Percentiles rank a stretch among this genome's conserved stretches.
These are phyloP conservation scores for Magallana ariakensis DNA, from an alignment of 1,140 invertebrate species.

Conservation along the genomic window DNA sequence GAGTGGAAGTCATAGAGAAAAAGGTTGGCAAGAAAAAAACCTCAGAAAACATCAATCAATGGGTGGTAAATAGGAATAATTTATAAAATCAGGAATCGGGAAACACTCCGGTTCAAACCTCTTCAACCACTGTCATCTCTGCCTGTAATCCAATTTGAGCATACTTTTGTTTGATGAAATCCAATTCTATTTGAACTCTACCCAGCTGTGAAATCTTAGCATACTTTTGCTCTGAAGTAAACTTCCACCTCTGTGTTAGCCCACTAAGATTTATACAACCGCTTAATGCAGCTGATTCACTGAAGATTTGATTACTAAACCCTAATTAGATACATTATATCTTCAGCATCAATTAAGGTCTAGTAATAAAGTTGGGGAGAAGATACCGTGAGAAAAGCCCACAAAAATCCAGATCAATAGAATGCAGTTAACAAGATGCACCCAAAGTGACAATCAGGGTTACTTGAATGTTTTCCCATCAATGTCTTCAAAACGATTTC, in stretches of 20 bases:
- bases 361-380: not conserved
- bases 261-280: conserved; percentile 1
- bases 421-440: not conserved
- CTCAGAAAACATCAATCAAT: not conserved
- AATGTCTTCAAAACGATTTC: not conserved
- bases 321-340: conserved; percentile 26
- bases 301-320: conserved; percentile 22
- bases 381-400: conserved; percentile 22
- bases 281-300: not conserved
- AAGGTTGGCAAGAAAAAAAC: not conserved
- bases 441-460: not conserved
- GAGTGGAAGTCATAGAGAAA: not conserved
- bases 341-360: conserved; percentile 23
- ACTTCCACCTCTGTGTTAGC: not conserved
- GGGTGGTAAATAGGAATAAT: not conserved
- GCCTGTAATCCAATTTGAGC: not conserved
- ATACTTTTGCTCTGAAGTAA: not conserved
- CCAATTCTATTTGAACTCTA: not conserved
- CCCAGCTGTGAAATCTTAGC: conserved; percentile 18
- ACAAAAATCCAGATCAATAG: conserved; percentile 14
- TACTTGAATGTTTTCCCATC: not conserved
- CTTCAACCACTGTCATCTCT: not conserved
- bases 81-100: conserved; percentile 2
- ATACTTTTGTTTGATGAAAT: conserved; percentile 31
- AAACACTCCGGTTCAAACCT: not conserved